A percentile compares a stretch with the other conserved stretches of the same genome.
phyloP scores from a whole-genome alignment of 1,140 invertebrate genomes.

The Eciton burchellii region DNA sequence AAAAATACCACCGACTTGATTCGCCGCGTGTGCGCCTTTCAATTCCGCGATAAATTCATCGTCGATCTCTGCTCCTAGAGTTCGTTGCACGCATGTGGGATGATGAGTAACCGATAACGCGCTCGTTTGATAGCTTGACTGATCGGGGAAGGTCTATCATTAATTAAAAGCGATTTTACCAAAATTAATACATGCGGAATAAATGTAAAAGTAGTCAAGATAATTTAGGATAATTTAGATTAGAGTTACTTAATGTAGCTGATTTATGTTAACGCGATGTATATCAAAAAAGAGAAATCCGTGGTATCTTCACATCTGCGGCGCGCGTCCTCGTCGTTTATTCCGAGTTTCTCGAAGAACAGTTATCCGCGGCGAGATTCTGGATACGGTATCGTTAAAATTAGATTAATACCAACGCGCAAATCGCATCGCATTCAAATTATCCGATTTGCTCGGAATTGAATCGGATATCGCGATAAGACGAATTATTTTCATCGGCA shows the following conservation, averaged over 20 bases:
- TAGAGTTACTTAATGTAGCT: no score
- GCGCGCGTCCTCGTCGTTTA: not conserved
- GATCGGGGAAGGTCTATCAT: not conserved
- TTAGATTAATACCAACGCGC: slow-evolving; percentile 14
- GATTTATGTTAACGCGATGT: no score
- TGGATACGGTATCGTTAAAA: slow-evolving; percentile 1
- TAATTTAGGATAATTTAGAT: no score
- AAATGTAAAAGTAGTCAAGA: not conserved
- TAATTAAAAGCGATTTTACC: not conserved
- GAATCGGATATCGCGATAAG: not conserved
- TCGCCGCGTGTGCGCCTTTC: slow-evolving; percentile 4
- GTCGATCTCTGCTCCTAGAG: not conserved
- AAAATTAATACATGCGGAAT: not conserved
- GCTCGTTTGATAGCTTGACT: not conserved
- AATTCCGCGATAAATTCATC: not conserved
- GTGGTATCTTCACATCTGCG: no score
- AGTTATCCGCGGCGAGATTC: not conserved
- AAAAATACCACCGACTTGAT: slow-evolving; percentile 23
- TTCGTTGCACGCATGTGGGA: slow-evolving; percentile 15
- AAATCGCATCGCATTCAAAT: not conserved
- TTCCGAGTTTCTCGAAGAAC: not conserved
- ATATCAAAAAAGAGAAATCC: no score
- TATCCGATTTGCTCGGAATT: slow-evolving; percentile 6
- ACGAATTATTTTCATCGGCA: slow-evolving; percentile 13
- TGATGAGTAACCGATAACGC: not conserved